A percentile compares a stretch with the other conserved stretches of the same genome.
These are phyloP conservation scores for Gavialis gangeticus DNA, from an alignment of 2,113 vertebrate genomes.

Conservation along the genomic window DNA sequence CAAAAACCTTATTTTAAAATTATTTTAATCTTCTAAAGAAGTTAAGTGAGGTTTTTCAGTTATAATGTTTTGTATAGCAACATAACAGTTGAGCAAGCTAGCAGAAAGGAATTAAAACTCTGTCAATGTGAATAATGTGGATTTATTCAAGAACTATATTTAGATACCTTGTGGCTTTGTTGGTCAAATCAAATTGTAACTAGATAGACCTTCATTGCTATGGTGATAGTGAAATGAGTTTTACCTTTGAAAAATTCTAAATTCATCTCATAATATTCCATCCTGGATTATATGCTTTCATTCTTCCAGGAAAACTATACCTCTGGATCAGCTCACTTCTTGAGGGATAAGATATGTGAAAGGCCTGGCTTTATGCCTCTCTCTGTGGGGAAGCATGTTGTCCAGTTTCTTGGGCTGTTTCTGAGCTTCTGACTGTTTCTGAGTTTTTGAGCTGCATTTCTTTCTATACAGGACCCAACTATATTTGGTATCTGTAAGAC, in stretches of 20 bases:
- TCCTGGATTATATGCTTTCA: background rate
- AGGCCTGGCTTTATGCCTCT: no score
- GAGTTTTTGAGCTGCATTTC: no score
- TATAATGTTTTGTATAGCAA: background rate
- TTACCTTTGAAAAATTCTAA: background rate
- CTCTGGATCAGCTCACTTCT: no score
- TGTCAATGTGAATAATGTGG: background rate
- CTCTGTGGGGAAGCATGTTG: no score
- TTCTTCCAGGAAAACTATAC: no score
- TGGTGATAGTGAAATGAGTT: background rate
- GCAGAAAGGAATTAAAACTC: background rate
- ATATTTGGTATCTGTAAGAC: no score
- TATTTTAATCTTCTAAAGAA: accelerated
- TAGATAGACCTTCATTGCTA: background rate
- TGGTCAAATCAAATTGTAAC: background rate
- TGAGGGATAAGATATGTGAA: no score
- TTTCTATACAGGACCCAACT: no score
- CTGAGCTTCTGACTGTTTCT: no score
- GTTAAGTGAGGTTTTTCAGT: background rate
- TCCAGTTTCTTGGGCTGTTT: no score
- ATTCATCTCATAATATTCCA: background rate
- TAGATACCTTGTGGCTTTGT: background rate
- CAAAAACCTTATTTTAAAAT: background rate
- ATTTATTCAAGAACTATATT: background rate
- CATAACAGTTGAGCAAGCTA: background rate